phyloP scores from a whole-genome alignment of 2,888 invertebrate species.

The Athetis lepigone region DNA sequence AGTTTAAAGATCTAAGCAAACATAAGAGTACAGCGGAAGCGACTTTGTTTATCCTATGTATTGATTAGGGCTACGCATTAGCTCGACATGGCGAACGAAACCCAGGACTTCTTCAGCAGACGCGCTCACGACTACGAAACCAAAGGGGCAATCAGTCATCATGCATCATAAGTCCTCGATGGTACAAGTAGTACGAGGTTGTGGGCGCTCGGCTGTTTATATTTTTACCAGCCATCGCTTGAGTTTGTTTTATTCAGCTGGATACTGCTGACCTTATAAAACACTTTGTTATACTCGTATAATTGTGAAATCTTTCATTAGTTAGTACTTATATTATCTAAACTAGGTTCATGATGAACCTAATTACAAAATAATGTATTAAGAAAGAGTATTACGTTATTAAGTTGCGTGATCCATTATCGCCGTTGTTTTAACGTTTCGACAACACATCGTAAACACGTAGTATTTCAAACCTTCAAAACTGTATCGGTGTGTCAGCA shows the following conservation, averaged over 20 bases:
- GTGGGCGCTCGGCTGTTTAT: not conserved
- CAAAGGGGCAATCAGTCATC: not conserved
- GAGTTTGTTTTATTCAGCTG: no score
- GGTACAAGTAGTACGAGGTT: not conserved
- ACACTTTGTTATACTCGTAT: not conserved
- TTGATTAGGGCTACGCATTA: no score
- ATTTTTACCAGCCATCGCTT: not conserved
- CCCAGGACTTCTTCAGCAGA: not conserved
- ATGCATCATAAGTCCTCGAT: not conserved
- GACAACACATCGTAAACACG: constrained; percentile 33
- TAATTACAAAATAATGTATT: constrained; percentile 18
- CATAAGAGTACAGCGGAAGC: no score
- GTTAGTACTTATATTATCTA: not conserved
- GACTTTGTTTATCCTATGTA: no score
- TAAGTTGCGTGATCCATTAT: constrained; percentile 20
- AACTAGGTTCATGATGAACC: not conserved
- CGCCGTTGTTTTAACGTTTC: constrained; percentile 22
- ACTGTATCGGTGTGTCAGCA: constrained; percentile 32
- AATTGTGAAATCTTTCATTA: constrained; percentile 1
- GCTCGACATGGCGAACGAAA: no score
- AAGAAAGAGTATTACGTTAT: constrained; percentile 12
- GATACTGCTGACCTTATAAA: not conserved
- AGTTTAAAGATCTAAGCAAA: no score
- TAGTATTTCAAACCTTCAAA: constrained; percentile 48
- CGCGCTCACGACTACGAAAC: not conserved